phyloP scores from a whole-genome alignment of 2,888 invertebrate genomes.

The Heliothis peltigera region DNA sequence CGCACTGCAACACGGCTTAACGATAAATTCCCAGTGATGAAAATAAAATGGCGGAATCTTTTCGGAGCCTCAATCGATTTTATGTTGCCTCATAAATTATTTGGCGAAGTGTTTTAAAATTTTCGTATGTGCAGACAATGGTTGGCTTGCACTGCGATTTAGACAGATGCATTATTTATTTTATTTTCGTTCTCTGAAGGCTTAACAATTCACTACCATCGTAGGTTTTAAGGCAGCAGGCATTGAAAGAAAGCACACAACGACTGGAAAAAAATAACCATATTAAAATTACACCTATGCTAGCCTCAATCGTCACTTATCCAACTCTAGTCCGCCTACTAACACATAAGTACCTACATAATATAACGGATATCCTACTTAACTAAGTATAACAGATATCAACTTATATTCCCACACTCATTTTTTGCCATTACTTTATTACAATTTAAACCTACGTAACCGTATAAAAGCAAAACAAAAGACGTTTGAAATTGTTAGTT shows the following conservation, averaged over 20 bases:
- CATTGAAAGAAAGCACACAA: too few relatives aligned
- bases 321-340: not conserved
- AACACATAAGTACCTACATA: too few relatives aligned
- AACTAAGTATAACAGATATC: not conserved
- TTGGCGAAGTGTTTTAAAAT: conserved; percentile 28
- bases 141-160: conserved; percentile 29
- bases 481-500: conserved; percentile 36
- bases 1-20: conserved; percentile 35
- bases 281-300: too few relatives aligned
- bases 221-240: too few relatives aligned
- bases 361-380: not conserved
- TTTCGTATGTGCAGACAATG: conserved; percentile 11
- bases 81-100: conserved; percentile 31
- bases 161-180: conserved; percentile 14
- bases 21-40: conserved; percentile 34
- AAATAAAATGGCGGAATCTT: conserved; percentile 34
- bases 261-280: too few relatives aligned
- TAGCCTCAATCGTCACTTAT: not conserved
- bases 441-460: conserved; percentile 19
- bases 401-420: not conserved
- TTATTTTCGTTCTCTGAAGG: not conserved
- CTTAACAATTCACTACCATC: not conserved
- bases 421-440: not conserved
- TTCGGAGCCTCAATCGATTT: conserved; percentile 29
- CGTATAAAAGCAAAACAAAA: conserved; percentile 27